Evolutionary conservation across 2,113 vertebrate species (phyloP), one percentile per base, ranked within the genome.

Genomic region (Tachysurus fulvidraco): DNA sequence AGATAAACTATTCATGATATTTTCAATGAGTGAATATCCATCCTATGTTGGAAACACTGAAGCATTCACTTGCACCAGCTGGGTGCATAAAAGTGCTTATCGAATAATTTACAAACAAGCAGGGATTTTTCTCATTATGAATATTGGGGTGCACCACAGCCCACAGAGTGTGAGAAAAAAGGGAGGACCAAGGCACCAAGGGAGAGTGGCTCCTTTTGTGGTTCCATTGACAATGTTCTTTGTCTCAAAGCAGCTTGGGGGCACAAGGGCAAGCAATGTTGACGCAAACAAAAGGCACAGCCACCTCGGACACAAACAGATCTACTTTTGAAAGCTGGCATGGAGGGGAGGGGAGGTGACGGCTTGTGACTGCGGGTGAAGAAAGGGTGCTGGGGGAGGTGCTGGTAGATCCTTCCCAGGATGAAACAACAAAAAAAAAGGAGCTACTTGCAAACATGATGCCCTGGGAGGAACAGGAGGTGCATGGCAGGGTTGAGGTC

Each of bases 181-280:
- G 88, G 89, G 91, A 92, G 91, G 92, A 91, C 12, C 90, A 84
- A 89, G 89, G 87, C 69, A 59, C 86, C 86, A 81, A 91, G 88
- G 88, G 88, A 93, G 92, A 94, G 90, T 81, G 89, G 90, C 93
- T 91, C 93, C 94, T 94, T 95, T 94, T 95, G 95, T 95, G 93
- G 89, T 89, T 86, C 84, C 87, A 87, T 89, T 94, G 93, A 95
- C 95, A 95, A 94, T 91, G 87, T 91, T 88, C 93, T 94, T 95
- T 96, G 94, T 96, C 92, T 90, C 36, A 17, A 71, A 60, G 90
- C 91, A 92, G 91, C 86, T 90, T 90, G 86, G 89, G 89, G 92
- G 89, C 89, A 95, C 94, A 95, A 95, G 94, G 92, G 94, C 92
- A 90, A 91, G 92, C 93, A 95, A 94, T 95, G 95, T 95, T 73